Percentiles rank a stretch among this genome's conserved stretches.
Conservation (phyloP, 2,113 vertebrate genomes). For the Urocitellus parryii region DNA sequence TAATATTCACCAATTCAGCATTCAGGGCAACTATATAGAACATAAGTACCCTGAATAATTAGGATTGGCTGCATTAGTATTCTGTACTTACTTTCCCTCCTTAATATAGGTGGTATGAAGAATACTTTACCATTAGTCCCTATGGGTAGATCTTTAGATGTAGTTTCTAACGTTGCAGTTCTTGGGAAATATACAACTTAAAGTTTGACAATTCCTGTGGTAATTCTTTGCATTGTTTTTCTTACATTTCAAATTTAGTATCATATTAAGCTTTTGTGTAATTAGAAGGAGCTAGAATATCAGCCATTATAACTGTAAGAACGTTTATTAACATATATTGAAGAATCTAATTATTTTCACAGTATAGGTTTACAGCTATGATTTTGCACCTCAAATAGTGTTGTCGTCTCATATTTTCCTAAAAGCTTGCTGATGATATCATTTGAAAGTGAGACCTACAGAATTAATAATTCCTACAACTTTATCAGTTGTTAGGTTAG, state of each 20-base stretch:
- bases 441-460: not conserved
- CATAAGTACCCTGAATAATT: not conserved
- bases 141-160: not conserved
- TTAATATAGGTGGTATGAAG: not conserved
- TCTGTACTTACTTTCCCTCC: not conserved
- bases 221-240: constrained; percentile 24
- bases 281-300: constrained; percentile 6
- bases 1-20: not conserved
- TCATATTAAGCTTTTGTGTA: not conserved
- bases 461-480: not conserved
- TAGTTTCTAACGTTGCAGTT: not conserved
- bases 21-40: not conserved
- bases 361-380: not conserved
- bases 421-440: not conserved
- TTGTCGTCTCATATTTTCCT: not conserved
- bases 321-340: constrained; percentile 32
- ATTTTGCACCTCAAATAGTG: constrained; percentile 25
- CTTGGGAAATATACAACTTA: not conserved
- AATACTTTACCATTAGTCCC: not conserved
- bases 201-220: not conserved
- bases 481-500: not conserved
- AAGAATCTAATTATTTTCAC: not conserved
- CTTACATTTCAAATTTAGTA: constrained; percentile 25
- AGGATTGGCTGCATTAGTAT: not conserved
- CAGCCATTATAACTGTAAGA: not conserved